Evolutionary conservation across 2,888 invertebrate species (phyloP).

Genomic region (Lapara coniferarum): DNA sequence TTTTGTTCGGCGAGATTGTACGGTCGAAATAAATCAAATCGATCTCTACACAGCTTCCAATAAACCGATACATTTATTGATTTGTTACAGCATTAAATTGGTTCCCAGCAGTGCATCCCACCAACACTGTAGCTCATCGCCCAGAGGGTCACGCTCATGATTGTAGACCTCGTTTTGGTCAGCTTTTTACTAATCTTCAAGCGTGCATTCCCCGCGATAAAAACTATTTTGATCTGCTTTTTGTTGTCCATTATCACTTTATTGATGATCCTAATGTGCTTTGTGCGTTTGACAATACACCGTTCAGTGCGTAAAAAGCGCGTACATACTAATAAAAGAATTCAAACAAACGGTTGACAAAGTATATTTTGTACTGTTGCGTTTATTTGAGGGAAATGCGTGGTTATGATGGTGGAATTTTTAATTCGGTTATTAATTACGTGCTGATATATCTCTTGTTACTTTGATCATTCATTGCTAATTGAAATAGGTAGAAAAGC

Average conservation of each 20-base stretch:
- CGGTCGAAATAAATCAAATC: constrained; percentile 79
- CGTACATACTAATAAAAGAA: constrained; percentile 20
- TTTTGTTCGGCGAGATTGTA: constrained; percentile 69
- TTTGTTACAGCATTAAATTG: constrained; percentile 83
- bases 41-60: constrained; percentile 80
- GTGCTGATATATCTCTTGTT: constrained; percentile 61
- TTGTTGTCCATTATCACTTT: constrained; percentile 50
- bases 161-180: constrained; percentile 51
- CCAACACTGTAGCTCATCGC: constrained; percentile 56
- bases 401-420: constrained; percentile 33
- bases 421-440: constrained; percentile 49
- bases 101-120: constrained; percentile 77
- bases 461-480: constrained; percentile 72
- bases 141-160: constrained; percentile 62
- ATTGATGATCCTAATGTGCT: constrained; percentile 53
- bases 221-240: constrained; percentile 52
- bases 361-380: background rate
- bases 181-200: constrained; percentile 48
- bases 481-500: constrained; percentile 76
- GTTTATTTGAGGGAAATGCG: background rate
- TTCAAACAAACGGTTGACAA: constrained; percentile 36
- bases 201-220: constrained; percentile 44
- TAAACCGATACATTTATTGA: constrained; percentile 83
- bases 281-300: constrained; percentile 37
- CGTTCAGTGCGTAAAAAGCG: constrained; percentile 23